Base-by-base conservation (phyloP, 2,113 vertebrate genomes). In the Lichenostomus cassidix region DNA sequence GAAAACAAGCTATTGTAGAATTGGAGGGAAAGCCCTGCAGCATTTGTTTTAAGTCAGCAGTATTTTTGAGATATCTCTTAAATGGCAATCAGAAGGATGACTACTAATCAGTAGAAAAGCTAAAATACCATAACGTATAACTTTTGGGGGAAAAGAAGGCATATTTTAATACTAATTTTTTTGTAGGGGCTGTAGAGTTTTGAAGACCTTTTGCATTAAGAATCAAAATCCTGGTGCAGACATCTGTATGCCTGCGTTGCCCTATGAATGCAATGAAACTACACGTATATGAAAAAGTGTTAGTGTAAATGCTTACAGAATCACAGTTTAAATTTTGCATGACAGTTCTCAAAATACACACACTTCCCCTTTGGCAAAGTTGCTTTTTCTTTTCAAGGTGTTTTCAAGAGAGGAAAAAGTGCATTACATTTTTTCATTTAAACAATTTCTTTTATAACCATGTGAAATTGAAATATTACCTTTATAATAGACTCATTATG, bases 61-160 rank as follows among this genome's bases (percentile, higher is more conserved):
- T 47, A 42, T 11, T 89, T 84, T 33, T 80, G 41, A 63, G 11
- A 22, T 77, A 55, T 5, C 8, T 47, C n/a, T 76, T 77, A 65
- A 90, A 71, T 25, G 19, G 8, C 42, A 27, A 33, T 65, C 41
- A 68, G 58, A 68, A 79, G 25, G n/a, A 62, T 53, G 29, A 27
- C 23, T 81, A 27, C 41, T 60, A 42, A 46, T 73, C 21, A 53
- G 42, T 59, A 58, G 39, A 31, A 86, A 94, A 70, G 33, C 70
- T 87, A 41, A 94, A 83, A 70, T 13, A 78, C 12, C 55, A 3
- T 29, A 67, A 47, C 75, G n/a, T 35, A 39, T 3, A 29, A 15
- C 5, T 29, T 49, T 64, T 31, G 6, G 25, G 5, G 3, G 0
- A 0, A 5, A 10, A 9, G 28, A 33, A 20, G 15, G 1, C 10